Percentiles rank a stretch among this genome's conserved stretches.
Evolutionary conservation across 2,797 vertebrate genomes (phyloP).

Genomic region (Heteromormyrus szaboi): DNA sequence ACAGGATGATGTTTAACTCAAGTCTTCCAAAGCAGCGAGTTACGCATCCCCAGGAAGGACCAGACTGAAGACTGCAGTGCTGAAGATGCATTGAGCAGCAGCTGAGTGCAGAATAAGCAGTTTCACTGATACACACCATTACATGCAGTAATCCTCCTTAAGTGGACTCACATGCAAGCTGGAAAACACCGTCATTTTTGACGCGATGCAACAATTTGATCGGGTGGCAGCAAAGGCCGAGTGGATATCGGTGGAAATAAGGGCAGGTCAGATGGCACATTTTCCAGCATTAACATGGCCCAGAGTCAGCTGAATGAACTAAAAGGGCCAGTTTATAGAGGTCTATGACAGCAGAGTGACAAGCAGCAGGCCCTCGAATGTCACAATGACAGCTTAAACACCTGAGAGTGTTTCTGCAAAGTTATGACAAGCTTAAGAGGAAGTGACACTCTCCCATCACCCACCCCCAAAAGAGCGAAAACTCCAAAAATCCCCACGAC

Average conservation of each 20-base stretch:
- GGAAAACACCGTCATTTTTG: background rate
- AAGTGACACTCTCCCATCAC: background rate
- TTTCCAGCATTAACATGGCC: background rate
- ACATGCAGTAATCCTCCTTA: background rate
- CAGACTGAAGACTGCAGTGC: background rate
- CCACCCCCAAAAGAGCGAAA: background rate
- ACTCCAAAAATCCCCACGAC: background rate
- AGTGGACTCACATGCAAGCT: background rate
- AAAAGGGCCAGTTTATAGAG: background rate
- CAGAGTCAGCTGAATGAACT: background rate
- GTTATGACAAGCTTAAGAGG: background rate
- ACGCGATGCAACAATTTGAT: background rate
- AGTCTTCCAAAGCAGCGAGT: background rate
- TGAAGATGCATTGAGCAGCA: background rate
- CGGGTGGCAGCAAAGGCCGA: background rate
- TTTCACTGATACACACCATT: background rate
- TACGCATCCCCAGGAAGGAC: background rate
- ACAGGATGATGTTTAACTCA: background rate
- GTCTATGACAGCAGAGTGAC: background rate
- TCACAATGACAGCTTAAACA: background rate
- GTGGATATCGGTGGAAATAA: background rate
- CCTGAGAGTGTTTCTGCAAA: background rate
- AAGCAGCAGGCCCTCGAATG: background rate
- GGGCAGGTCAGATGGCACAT: background rate
- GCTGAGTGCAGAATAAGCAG: background rate